These are phyloP conservation scores for Paratilapia polleni DNA, from an alignment of 2,113 vertebrate species.

Conservation along the genomic window DNA sequence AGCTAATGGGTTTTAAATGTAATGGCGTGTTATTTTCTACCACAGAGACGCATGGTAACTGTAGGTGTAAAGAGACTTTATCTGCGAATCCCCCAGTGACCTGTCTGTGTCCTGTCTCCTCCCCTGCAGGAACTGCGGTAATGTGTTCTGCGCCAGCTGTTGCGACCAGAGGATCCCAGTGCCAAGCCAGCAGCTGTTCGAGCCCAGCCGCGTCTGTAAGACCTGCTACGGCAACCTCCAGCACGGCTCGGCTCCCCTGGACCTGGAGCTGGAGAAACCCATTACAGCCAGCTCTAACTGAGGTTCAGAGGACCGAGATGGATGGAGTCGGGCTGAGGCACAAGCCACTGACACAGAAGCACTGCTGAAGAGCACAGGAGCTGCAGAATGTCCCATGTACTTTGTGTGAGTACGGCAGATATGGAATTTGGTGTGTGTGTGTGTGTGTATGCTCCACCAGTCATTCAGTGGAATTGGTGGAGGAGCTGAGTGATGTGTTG, in stretches of 20 bases:
- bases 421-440: constrained; percentile 30
- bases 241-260: constrained; percentile 80
- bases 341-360: constrained; percentile 5
- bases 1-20: not conserved
- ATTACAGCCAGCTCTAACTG: constrained; percentile 93
- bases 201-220: constrained; percentile 94
- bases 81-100: constrained; percentile 9
- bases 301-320: constrained; percentile 45
- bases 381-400: constrained; percentile 63
- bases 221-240: constrained; percentile 91
- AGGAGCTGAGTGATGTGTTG: constrained; percentile 3
- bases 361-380: constrained; percentile 45
- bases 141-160: constrained; percentile 97
- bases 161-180: constrained; percentile 99
- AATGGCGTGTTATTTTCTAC: too few species aligned
- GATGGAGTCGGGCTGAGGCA: not conserved
- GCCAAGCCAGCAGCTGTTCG: constrained; percentile 97
- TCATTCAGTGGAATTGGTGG: not conserved
- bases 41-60: not conserved
- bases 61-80: not conserved
- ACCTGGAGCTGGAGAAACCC: constrained; percentile 92
- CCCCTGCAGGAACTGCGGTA: constrained; percentile 92
- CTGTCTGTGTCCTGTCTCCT: not conserved
- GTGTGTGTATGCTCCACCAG: not conserved
- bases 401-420: constrained; percentile 31